phyloP scores from a whole-genome alignment of 2,113 vertebrate species.

The Argyrosomus japonicus region DNA sequence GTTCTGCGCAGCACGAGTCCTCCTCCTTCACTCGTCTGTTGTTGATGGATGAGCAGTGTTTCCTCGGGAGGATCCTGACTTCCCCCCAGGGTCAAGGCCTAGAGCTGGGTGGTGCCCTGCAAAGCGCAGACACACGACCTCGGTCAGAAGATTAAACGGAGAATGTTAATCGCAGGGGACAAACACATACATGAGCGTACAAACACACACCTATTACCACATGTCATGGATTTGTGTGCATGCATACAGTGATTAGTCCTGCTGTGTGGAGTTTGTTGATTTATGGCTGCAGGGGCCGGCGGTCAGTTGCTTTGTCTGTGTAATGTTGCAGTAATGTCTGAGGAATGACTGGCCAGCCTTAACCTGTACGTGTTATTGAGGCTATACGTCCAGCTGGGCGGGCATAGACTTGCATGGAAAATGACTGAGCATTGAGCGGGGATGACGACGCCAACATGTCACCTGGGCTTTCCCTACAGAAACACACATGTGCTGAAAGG shows the following conservation, averaged over 20 bases:
- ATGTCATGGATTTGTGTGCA: conserved; percentile 45
- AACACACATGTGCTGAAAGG: conserved; percentile 45
- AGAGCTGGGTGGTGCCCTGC: conserved; percentile 45
- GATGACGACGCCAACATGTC: conserved; percentile 27
- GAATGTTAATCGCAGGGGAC: conserved; percentile 60
- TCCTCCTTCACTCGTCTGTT: background rate
- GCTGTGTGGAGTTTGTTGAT: conserved; percentile 49
- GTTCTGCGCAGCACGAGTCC: background rate
- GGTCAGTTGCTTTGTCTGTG: conserved; percentile 55
- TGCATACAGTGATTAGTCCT: conserved; percentile 39
- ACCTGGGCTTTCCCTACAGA: conserved; percentile 47
- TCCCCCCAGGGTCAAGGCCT: conserved; percentile 47
- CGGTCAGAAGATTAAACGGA: conserved; percentile 59
- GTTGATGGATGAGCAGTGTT: conserved; percentile 65
- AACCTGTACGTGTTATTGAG: conserved; percentile 47
- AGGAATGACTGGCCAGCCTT: conserved; percentile 70
- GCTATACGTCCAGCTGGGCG: conserved; percentile 52
- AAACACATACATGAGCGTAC: conserved; percentile 35
- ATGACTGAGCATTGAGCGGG: conserved; percentile 13
- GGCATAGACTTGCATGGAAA: conserved; percentile 38
- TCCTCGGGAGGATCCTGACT: conserved; percentile 55
- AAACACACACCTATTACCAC: conserved; percentile 8
- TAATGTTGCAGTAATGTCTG: conserved; percentile 57
- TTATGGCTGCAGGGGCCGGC: conserved; percentile 43
- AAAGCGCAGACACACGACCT: conserved; percentile 36